phyloP scores from a whole-genome alignment of 1,140 invertebrate species.

The Potamilus streckersoni region DNA sequence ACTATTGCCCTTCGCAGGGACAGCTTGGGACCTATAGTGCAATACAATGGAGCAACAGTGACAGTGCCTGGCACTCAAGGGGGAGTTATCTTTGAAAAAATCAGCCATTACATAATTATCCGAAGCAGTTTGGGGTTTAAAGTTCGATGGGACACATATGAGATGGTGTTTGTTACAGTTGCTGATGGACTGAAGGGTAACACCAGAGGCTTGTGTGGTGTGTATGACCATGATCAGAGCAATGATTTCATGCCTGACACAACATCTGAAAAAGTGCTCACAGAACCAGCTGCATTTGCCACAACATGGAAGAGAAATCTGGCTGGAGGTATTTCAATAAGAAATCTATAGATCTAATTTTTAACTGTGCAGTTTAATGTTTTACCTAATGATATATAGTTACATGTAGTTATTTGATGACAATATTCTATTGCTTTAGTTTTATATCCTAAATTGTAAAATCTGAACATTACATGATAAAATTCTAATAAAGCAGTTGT shows the following conservation, averaged over 20 bases:
- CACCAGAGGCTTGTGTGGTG: constrained; percentile 84
- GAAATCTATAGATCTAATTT: background rate
- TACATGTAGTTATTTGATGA: too few species aligned
- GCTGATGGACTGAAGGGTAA: constrained; percentile 80
- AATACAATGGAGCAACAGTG: constrained; percentile 26
- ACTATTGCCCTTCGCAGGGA: constrained; percentile 31
- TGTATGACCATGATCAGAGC: constrained; percentile 76
- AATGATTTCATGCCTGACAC: constrained; percentile 76
- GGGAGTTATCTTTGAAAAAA: constrained; percentile 78
- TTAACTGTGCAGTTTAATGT: too few species aligned
- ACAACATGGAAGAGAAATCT: constrained; percentile 78
- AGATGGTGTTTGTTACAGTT: constrained; percentile 71
- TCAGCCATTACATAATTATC: constrained; percentile 77
- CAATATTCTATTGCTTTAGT: too few species aligned
- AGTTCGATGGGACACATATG: constrained; percentile 78
- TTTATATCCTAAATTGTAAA: too few species aligned
- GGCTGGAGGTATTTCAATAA: constrained; percentile 69
- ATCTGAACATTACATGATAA: too few species aligned
- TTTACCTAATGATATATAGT: too few species aligned
- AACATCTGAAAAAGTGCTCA: constrained; percentile 33
- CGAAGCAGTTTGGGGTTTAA: constrained; percentile 77
- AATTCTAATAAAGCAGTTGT: too few species aligned
- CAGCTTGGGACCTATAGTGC: constrained; percentile 20
- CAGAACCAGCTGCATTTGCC: constrained; percentile 68
- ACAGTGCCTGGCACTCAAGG: constrained; percentile 67